Conservation (phyloP, 2,113 vertebrate genomes). For the Oncorhynchus clarkii region DNA sequence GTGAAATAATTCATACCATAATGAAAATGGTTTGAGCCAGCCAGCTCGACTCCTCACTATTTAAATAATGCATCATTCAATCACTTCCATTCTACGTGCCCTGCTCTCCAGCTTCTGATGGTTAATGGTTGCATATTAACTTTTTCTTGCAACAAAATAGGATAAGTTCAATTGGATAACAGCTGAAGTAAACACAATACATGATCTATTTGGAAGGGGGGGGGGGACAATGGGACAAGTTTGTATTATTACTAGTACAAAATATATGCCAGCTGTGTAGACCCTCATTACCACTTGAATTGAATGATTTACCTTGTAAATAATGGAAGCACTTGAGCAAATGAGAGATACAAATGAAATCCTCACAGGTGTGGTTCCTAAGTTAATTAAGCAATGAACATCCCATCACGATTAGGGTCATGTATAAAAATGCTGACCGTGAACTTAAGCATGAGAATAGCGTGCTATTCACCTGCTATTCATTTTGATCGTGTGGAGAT, state of each 20-base stretch:
- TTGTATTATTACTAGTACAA: neutral
- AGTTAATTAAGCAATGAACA: no score
- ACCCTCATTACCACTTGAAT: no score
- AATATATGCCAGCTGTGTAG: no score
- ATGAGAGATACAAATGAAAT: no score
- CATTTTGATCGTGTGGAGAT: no score
- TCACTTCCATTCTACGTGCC: conserved; percentile 15
- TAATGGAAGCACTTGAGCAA: no score
- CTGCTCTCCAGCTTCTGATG: neutral
- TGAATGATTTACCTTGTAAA: no score
- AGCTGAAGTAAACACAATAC: neutral
- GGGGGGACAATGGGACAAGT: neutral
- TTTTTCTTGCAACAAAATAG: neutral
- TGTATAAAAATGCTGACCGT: no score
- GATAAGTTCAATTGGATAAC: neutral
- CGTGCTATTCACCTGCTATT: no score
- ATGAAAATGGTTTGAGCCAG: conserved; percentile 9
- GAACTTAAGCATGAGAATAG: no score
- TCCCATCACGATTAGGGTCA: no score
- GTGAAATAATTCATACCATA: conserved; percentile 30
- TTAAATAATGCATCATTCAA: conserved; percentile 36
- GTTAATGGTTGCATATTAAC: neutral
- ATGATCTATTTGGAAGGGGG: neutral
- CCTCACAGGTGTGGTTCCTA: no score
- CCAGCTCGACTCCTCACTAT: conserved; percentile 8